These are phyloP conservation scores for Deladenus siricidicola DNA, from an alignment of 2,888 invertebrate genomes.

Conservation along the genomic window DNA sequence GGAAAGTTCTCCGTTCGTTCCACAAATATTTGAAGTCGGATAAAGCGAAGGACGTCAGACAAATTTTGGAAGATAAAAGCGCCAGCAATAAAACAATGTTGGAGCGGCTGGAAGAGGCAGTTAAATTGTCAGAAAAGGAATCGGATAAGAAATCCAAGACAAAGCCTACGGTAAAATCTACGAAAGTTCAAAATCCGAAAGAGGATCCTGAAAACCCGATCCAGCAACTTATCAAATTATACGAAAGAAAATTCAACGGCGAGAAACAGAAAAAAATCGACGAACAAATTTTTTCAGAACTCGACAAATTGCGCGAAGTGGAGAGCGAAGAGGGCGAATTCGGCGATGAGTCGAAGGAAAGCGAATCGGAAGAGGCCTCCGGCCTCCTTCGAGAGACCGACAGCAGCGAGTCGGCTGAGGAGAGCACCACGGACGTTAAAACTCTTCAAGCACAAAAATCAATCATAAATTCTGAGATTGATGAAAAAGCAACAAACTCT, in stretches of 20 bases:
- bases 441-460: not conserved
- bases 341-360: not conserved
- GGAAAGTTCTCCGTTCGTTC: not conserved
- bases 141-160: not conserved
- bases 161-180: not conserved
- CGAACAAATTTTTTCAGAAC: not conserved
- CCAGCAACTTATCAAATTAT: not conserved
- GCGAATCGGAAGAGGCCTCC: not conserved
- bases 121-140: not conserved
- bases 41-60: not conserved
- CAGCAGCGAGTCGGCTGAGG: not conserved
- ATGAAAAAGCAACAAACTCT: not conserved
- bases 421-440: not conserved
- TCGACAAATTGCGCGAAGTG: not conserved
- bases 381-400: not conserved
- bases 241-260: not conserved
- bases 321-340: not conserved
- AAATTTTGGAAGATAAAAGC: not conserved
- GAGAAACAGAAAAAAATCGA: not conserved
- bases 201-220: conserved; percentile 5
- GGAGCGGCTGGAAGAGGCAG: conserved; percentile 5
- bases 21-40: not conserved
- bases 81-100: not conserved
- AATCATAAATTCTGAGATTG: not conserved
- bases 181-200: not conserved